Evolutionary conservation across 2,797 vertebrate genomes (phyloP), one percentile per base, ranked within the genome.

Genomic region (Poeciliopsis infans): DNA sequence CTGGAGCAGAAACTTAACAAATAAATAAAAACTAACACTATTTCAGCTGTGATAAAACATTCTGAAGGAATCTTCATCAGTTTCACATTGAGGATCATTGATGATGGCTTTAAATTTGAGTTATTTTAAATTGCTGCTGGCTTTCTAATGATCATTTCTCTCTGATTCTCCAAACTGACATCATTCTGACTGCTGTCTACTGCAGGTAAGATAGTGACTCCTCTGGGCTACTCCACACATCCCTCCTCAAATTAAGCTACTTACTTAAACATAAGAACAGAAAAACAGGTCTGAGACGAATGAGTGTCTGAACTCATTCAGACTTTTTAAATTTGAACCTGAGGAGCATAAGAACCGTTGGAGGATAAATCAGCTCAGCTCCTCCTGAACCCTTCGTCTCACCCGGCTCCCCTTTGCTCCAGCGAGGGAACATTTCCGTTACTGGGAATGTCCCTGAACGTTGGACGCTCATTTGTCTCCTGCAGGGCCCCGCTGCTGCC

Each of bases 401-500:
- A 76, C 83, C 77, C 64, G 79, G 82, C 61, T 76, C 80, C 85
- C 81, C 46, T 81, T 83, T 68, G 79, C 80, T 70, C 77, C 8
- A 76, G 74, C 80, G 86, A 90, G 88, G 74, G 85, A 90, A 90
- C 90, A 72, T 89, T 90, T 91, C 87, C 84, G 83, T 89, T 82
- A 83, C 89, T 89, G 91, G 89, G 89, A 87, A 88, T 88, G 82
- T 89, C 85, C 83, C 80, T 85, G 90, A 86, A 81, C 69, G 82
- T 81, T 90, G 87, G 91, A 86, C 83, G 89, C 90, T 92, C 90
- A 92, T 92, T 92, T 90, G 91, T 90, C 86, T 92, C 91, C 91
- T 88, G 89, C 89, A 93, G 88, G 88, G 83, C 82, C 89, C 86
- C 77, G 85, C 88, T 85, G 87, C 83, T 87, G 88, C 87, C 89